Evolutionary conservation across 2,797 vertebrate species (phyloP).

Genomic region (Notolepis coatsorum): DNA sequence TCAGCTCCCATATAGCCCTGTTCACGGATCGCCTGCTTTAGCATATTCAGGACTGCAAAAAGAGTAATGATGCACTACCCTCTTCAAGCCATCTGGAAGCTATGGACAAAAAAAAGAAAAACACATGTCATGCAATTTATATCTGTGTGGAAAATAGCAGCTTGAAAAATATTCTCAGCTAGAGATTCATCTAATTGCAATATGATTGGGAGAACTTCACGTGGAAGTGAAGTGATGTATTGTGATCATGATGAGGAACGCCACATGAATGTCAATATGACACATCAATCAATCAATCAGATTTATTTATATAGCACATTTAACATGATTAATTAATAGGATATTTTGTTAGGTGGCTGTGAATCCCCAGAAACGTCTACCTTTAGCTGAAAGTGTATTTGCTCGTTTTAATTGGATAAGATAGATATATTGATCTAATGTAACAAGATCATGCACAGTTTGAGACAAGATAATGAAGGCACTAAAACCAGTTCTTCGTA

Average conservation of each 20-base stretch:
- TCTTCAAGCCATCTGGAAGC: slow-evolving; percentile 52
- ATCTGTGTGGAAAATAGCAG: slow-evolving; percentile 50
- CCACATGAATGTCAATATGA: not conserved
- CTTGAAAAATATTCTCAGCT: slow-evolving; percentile 39
- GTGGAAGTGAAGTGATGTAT: slow-evolving; percentile 3
- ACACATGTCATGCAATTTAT: slow-evolving; percentile 53
- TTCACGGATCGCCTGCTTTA: slow-evolving; percentile 8
- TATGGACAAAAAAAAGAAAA: slow-evolving; percentile 42
- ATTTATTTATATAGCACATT: too few species aligned
- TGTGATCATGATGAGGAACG: slow-evolving; percentile 6
- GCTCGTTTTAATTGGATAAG: too few species aligned
- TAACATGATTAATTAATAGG: too few species aligned
- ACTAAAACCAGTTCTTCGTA: too few species aligned
- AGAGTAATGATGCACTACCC: slow-evolving; percentile 53
- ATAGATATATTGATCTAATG: too few species aligned
- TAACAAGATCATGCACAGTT: too few species aligned
- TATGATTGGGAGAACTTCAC: slow-evolving; percentile 12
- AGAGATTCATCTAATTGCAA: slow-evolving; percentile 32
- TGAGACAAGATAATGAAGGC: too few species aligned
- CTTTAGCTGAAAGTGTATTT: too few species aligned
- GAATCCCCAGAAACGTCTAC: too few species aligned
- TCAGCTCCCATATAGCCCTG: not conserved
- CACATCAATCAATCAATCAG: too few species aligned
- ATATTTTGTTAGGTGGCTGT: too few species aligned
- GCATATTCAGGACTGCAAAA: slow-evolving; percentile 10